Evolutionary conservation across 2,888 invertebrate species (phyloP), one percentile per base, ranked within the genome.

Genomic region (Panzeria rudis): DNA sequence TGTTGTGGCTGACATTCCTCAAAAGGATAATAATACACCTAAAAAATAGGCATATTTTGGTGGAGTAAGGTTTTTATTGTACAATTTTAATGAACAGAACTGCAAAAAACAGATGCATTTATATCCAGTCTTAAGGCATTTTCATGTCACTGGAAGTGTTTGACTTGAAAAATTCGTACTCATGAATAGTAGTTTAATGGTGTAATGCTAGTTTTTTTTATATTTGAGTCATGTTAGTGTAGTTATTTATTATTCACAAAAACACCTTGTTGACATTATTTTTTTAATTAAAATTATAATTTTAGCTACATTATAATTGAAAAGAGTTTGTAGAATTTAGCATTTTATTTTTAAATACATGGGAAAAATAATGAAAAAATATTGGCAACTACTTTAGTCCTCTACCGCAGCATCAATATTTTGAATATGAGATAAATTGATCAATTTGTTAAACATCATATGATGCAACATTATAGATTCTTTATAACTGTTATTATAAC

Each of bases 81-180:
- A 15, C 4, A 41, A 20, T 64, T 75, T 54, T 47, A 76, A 66
- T 76, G 23, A 44, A 56, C 44, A 38, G 8, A 66, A 64, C 15
- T 29, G 54, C 38, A 44, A 8, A 54, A 64, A 64, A 76, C 75
- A 77, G 77, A 77, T 77, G 77, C 68, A 68, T 56, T 66, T 41
- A 4, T 54, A 8, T 6, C 8, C 13, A 17, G 44, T 29, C 76
- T 56, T 5, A 54, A n/a, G n/a, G n/a, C n/a, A n/a, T n/a, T n/a
- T n/a, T n/a, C 25, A 38, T 54, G 41, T 20, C 41, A n/a, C n/a
- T n/a, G n/a, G n/a, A n/a, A 66, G 32, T 54, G 64, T 76, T 54
- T 64, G 32, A 15, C 13, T 56, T 64, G 20, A 52, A 44, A 75
- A 13, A 32, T 44, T 32, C 20, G 6, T 61, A 15, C 44, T 15